These are phyloP conservation scores for Potamilus streckersoni DNA, from an alignment of 1,140 invertebrate species.

Conservation along the genomic window DNA sequence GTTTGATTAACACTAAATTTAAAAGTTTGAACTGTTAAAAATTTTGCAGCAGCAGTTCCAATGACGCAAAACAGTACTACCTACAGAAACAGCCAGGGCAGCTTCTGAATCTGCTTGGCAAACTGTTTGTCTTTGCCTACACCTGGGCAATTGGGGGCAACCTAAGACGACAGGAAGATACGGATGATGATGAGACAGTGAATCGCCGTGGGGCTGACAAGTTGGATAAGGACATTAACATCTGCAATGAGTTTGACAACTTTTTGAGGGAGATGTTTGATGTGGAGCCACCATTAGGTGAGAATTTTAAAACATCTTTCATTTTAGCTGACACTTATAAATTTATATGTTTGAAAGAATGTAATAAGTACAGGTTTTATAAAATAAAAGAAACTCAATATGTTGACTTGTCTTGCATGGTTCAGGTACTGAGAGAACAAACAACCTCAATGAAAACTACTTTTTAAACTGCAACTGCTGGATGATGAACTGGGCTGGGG, in stretches of 20 bases:
- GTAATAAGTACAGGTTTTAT: too few relatives aligned
- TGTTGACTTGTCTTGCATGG: too few relatives aligned
- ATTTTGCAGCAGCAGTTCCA: background rate
- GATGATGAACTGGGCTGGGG: too few relatives aligned
- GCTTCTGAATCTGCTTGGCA: conserved; percentile 71
- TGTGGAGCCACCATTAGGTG: conserved; percentile 69
- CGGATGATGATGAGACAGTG: conserved; percentile 61
- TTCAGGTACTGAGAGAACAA: too few relatives aligned
- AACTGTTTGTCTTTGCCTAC: conserved; percentile 66
- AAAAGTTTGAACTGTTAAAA: too few relatives aligned
- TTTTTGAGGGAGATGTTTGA: conserved; percentile 78
- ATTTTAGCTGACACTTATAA: background rate
- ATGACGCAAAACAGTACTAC: conserved; percentile 48
- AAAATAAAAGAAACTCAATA: too few relatives aligned
- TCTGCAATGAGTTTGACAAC: conserved; percentile 77
- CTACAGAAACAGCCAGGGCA: conserved; percentile 64
- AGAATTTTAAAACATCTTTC: conserved; percentile 15
- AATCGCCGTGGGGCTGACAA: conserved; percentile 38
- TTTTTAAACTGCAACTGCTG: too few relatives aligned
- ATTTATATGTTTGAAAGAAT: too few relatives aligned
- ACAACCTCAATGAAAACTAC: too few relatives aligned
- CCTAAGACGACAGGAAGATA: conserved; percentile 63
- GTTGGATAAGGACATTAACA: conserved; percentile 70
- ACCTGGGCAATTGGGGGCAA: conserved; percentile 65
- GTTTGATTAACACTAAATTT: too few relatives aligned